Evolutionary conservation across 2,888 invertebrate species (phyloP).

Genomic region (Orthonevra nobilis): DNA sequence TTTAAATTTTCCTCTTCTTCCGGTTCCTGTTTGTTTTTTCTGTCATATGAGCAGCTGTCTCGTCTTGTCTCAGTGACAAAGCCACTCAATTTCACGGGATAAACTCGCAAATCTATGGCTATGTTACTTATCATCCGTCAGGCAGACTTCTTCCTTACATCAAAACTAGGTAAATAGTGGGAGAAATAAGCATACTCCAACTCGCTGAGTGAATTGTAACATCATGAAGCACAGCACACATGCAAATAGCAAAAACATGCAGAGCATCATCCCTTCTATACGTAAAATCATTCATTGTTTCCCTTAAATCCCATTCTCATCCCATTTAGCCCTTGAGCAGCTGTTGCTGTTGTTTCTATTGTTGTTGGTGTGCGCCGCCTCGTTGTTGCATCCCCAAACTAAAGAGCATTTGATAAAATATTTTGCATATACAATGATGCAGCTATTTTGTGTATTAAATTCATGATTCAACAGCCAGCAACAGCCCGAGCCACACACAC

Average conservation of each 20-base stretch:
- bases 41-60: slow-evolving; percentile 21
- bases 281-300: slow-evolving; percentile 37
- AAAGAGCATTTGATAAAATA: slow-evolving; percentile 57
- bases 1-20: slow-evolving; percentile 36
- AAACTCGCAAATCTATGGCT: slow-evolving; percentile 61
- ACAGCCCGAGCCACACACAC: not conserved
- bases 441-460: slow-evolving; percentile 70
- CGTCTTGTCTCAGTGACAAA: slow-evolving; percentile 57
- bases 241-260: too few species aligned
- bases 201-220: slow-evolving; percentile 16
- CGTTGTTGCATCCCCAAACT: too few species aligned
- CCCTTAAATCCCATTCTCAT: too few species aligned
- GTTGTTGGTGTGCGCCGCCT: slow-evolving; percentile 26
- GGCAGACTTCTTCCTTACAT: slow-evolving; percentile 13
- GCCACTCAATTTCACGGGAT: slow-evolving; percentile 67
- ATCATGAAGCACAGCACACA: slow-evolving; percentile 38
- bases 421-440: slow-evolving; percentile 63
- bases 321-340: slow-evolving; percentile 57
- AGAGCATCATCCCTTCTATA: slow-evolving; percentile 7
- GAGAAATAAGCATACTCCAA: too few species aligned
- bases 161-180: slow-evolving; percentile 28
- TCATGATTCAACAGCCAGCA: slow-evolving; percentile 67
- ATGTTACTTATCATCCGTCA: slow-evolving; percentile 60
- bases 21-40: not conserved
- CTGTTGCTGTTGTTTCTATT: slow-evolving; percentile 66